A percentile compares a stretch with the other conserved stretches of the same genome.
phyloP scores from a whole-genome alignment of 2,888 invertebrate species.

The Criorhina ranunculi region DNA sequence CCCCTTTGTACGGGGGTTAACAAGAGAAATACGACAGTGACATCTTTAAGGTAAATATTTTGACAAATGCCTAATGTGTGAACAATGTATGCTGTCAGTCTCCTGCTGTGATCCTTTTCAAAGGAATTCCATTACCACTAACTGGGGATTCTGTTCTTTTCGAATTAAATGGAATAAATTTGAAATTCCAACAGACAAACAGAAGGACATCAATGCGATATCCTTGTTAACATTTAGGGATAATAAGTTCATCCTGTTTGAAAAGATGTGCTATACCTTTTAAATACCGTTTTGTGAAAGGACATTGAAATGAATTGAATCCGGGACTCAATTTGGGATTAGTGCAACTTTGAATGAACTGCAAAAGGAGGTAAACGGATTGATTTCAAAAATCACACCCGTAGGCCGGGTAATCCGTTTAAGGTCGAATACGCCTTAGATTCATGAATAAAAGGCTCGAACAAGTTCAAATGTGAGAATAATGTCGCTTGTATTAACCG shows the following conservation, averaged over 20 bases:
- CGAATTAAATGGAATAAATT: slow-evolving; percentile 21
- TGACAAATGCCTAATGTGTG: slow-evolving; percentile 78
- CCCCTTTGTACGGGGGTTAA: slow-evolving; percentile 51
- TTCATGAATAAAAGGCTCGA: slow-evolving; percentile 19
- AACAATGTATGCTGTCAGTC: slow-evolving; percentile 77
- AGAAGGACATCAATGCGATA: slow-evolving; percentile 31
- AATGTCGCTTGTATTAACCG: neutral
- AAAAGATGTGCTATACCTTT: neutral
- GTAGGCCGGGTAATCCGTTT: slow-evolving; percentile 45
- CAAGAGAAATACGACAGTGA: slow-evolving; percentile 72
- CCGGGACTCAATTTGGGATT: slow-evolving; percentile 20
- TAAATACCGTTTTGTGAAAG: slow-evolving; percentile 14
- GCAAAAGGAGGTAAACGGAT: slow-evolving; percentile 31
- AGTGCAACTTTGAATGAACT: slow-evolving; percentile 28
- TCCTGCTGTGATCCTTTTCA: slow-evolving; percentile 69
- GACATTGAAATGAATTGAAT: slow-evolving; percentile 21
- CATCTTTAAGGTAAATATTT: slow-evolving; percentile 79
- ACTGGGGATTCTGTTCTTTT: neutral
- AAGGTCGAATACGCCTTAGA: neutral
- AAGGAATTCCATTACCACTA: slow-evolving; percentile 32
- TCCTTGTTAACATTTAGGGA: slow-evolving; percentile 25
- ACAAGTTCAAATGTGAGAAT: neutral
- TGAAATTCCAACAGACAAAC: slow-evolving; percentile 33
- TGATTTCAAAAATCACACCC: slow-evolving; percentile 30
- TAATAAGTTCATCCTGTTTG: slow-evolving; percentile 30